Base-by-base conservation (phyloP, 1,140 invertebrate genomes). In the Drosophila ohnishii region DNA sequence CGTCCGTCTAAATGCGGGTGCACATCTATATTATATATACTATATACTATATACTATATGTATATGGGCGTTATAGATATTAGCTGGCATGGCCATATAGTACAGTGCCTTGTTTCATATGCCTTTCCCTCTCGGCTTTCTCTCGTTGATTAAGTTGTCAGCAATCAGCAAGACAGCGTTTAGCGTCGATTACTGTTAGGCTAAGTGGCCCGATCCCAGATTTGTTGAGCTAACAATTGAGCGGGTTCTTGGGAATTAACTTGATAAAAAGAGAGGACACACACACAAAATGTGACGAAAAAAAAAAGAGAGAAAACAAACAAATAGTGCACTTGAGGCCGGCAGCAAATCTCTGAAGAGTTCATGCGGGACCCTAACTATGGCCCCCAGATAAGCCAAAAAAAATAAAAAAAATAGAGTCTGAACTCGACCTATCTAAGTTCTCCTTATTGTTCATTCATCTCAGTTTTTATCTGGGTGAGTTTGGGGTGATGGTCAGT, bases 111-210 rank as follows among this genome's bases (percentile, higher is more conserved):
- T 42, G 55, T 35, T 48, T 39, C 61, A 63, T 53, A 72, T 71
- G 67, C 72, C 48, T 16, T 44, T 48, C 11, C 22, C 10, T 34
- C 16, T 34, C 16, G 28, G 14, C 28, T 65, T 35, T 59, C 73
- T 77, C 63, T 57, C 65, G 75, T 85, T 86, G 82, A 86, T 85
- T 85, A 85, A 85, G 78, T 78, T 85, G 82, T 85, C 82, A 86
- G 83, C 83, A 81, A 86, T 78, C 82, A 85, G 64, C 60, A 48
- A 16, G 60, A 69, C 71, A 72, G 48, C 75, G 80, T 83, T 82
- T 82, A 83, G 75, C 80, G 59, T 75, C 72, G 71, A 75, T 75
- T 75, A 76, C 64, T 69, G 63, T 76, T 60, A 44, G 69, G 39
- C 66, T 72, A 72, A 72, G 69, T 72, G 69, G 69, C 66, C 42